Evolutionary conservation across 35 echinoderm and acorn worm genomes (phyloP), one percentile per base, ranked within the genome.

Genomic region (Patiria miniata): DNA sequence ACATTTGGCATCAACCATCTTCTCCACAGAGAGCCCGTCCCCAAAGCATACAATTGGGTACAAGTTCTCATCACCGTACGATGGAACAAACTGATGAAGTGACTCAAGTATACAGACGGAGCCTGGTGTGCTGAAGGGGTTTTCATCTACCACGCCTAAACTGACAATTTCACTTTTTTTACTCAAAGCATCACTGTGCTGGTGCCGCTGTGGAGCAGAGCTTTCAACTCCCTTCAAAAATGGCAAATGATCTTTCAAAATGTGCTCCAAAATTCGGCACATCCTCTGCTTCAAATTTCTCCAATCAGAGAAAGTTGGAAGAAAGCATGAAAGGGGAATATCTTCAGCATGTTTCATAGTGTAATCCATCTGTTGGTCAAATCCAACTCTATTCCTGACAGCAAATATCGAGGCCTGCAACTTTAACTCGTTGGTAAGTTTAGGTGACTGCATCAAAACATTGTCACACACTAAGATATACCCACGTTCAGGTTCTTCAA

Each of bases 81-180:
- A 28, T 68, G 60, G 60, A 17, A 68, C 60, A 68, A 68, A 68
- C n/a, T 68, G 42, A 47, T 6, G 42, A 4, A 47, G 42, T 47
- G 42, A 47, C 42, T 68, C 60, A 7, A 68, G n/a, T 1, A 26
- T 26, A 28, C 6, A n/a, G 32, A 68, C 32, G 8, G 60, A 8
- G 8, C 21, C 60, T 28, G 60, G 60, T 9, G 60, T 68, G 32
- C 60, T 68, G n/a, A n/a, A n/a, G 21, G 60, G 22, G 8, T n/a
- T 68, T n/a, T 68, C 22, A 12, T 68, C 60, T 28, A n/a, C 16
- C 8, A n/a, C 60, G 6, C 60, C 60, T 33, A 68, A 68, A 17
- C 32, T 68, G 15, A 68, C 60, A n/a, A 68, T 68, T 68, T 68
- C 60, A 26, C 60, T 68, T 68, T n/a, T 68, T 33, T 26, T 22